Conservation (phyloP, 2,888 invertebrate species). For the Rotaria socialis region DNA sequence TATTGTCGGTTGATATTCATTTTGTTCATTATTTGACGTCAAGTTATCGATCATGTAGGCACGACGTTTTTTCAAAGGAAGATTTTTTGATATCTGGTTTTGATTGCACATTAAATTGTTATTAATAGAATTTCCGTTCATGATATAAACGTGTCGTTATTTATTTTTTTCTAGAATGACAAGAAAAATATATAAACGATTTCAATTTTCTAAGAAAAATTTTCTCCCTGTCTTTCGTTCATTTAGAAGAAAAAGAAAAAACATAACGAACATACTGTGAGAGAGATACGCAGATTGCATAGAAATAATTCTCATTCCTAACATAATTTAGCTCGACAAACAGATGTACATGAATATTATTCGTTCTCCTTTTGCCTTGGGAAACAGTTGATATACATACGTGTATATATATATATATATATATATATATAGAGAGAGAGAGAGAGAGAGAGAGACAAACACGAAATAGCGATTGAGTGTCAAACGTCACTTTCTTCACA, state of each 20-base stretch:
- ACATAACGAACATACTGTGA: no score
- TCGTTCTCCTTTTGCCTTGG: no score
- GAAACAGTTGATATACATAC: no score
- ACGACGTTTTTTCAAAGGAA: slow-evolving; percentile 32
- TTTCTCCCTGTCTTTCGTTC: no score
- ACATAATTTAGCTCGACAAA: background rate
- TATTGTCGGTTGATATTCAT: background rate
- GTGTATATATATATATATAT: no score
- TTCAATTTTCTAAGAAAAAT: no score
- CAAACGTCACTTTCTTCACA: background rate
- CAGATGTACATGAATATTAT: background rate
- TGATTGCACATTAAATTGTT: background rate
- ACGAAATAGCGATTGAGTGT: background rate
- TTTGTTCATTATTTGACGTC: background rate
- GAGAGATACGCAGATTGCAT: no score
- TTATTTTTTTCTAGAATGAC: background rate
- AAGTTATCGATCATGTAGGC: background rate
- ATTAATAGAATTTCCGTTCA: background rate
- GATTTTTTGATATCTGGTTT: slow-evolving; percentile 12
- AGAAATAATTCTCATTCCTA: background rate
- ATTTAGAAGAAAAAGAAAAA: no score
- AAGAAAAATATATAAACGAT: no score
- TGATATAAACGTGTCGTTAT: background rate
- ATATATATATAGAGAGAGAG: no score
- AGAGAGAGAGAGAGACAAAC: no score